Evolutionary conservation across 2,888 invertebrate species (phyloP).

Genomic region (Aethes cnicana): DNA sequence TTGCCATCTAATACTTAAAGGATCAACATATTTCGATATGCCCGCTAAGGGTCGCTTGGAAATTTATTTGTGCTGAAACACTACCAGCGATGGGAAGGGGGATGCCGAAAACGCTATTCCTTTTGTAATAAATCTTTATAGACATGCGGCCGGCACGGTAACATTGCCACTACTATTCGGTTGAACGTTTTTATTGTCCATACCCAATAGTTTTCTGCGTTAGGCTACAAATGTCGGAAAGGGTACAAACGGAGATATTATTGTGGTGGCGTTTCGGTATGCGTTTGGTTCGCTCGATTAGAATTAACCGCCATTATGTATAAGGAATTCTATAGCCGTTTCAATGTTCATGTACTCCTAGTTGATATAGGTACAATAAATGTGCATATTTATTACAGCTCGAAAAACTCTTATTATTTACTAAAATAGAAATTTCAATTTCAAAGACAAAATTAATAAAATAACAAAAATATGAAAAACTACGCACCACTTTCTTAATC

Average conservation of each 20-base stretch:
- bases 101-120: slow-evolving; percentile 62
- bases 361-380: no score
- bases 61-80: slow-evolving; percentile 72
- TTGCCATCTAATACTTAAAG: slow-evolving; percentile 58
- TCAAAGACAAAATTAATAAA: no score
- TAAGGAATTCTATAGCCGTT: no score
- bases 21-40: slow-evolving; percentile 66
- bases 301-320: not conserved
- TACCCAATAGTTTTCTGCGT: slow-evolving; percentile 51
- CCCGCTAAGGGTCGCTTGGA: slow-evolving; percentile 54
- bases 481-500: no score
- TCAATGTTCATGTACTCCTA: no score
- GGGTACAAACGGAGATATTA: slow-evolving; percentile 16
- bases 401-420: no score
- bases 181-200: slow-evolving; percentile 57
- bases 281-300: not conserved
- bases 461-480: no score
- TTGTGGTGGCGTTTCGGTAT: slow-evolving; percentile 14
- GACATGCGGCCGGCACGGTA: slow-evolving; percentile 49
- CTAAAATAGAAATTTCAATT: no score
- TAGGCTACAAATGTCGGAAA: slow-evolving; percentile 27
- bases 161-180: slow-evolving; percentile 28
- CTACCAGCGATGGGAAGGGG: slow-evolving; percentile 52
- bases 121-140: slow-evolving; percentile 66
- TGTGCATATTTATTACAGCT: no score